A percentile compares a stretch with the other conserved stretches of the same genome.
Conservation (phyloP, 1,140 invertebrate species). For the Drosophila funebris region DNA sequence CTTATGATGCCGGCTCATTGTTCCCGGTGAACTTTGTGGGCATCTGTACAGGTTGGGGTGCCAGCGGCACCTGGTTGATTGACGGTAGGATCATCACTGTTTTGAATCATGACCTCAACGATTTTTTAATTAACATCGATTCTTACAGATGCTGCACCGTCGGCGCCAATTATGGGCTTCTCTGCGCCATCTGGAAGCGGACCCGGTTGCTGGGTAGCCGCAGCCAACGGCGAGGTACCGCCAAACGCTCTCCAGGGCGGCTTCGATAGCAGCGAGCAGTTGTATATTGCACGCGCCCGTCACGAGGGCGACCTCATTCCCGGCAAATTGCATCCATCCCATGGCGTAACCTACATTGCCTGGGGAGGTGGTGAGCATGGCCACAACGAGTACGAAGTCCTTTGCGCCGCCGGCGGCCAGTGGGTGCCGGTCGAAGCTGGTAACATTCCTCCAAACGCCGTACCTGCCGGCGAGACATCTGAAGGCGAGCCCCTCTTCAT, state of each 20-base stretch:
- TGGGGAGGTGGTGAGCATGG: constrained; percentile 92
- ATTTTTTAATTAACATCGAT: neutral
- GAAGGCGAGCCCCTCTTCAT: constrained; percentile 90
- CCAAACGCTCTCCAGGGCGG: constrained; percentile 90
- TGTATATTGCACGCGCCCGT: constrained; percentile 89
- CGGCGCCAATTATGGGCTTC: constrained; percentile 65
- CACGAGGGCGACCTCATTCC: constrained; percentile 91
- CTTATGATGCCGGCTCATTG: constrained; percentile 88
- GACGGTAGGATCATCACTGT: constrained; percentile 86
- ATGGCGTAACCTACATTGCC: constrained; percentile 89
- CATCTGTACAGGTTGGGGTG: constrained; percentile 93
- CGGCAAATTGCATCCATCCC: constrained; percentile 89
- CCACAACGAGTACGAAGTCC: constrained; percentile 89
- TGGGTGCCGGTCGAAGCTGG: constrained; percentile 87
- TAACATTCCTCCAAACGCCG: constrained; percentile 88
- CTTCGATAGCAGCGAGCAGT: constrained; percentile 88
- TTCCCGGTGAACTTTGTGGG: constrained; percentile 90
- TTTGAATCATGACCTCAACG: neutral
- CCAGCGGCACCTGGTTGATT: constrained; percentile 91
- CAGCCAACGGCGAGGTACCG: constrained; percentile 87
- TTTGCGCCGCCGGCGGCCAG: constrained; percentile 86
- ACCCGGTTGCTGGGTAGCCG: constrained; percentile 87
- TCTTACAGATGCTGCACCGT: constrained; percentile 50
- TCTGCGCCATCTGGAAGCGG: constrained; percentile 58
- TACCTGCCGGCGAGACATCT: constrained; percentile 89